Evolutionary conservation across 2,113 vertebrate genomes (phyloP).

Genomic region (Danio rerio): DNA sequence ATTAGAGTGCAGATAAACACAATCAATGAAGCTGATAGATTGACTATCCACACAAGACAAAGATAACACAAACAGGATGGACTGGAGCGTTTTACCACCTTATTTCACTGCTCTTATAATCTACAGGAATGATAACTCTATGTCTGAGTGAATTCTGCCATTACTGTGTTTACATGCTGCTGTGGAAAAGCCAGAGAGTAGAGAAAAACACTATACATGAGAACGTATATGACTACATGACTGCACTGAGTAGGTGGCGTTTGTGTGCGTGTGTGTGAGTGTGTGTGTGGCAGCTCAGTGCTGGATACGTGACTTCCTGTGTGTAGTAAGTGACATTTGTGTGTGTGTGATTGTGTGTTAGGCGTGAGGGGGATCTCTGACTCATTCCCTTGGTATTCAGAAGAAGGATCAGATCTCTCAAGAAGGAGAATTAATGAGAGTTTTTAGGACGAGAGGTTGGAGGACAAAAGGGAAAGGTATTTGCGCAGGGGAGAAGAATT

Average conservation of each 20-base stretch:
- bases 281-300: constrained; percentile 22
- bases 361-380: constrained; percentile 37
- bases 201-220: constrained; percentile 8
- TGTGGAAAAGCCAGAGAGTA: constrained; percentile 43
- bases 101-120: constrained; percentile 2
- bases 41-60: constrained; percentile 61
- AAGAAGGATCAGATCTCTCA: constrained; percentile 37
- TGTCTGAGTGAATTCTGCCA: constrained; percentile 38
- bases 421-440: constrained; percentile 47
- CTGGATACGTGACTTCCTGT: constrained; percentile 44
- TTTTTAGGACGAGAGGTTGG: constrained; percentile 40
- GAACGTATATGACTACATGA: constrained; percentile 20
- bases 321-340: constrained; percentile 33
- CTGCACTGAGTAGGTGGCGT: constrained; percentile 22
- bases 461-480: constrained; percentile 21
- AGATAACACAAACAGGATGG: constrained; percentile 9
- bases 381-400: constrained; percentile 45
- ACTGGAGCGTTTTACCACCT: not conserved
- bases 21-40: constrained; percentile 69
- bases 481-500: constrained; percentile 1
- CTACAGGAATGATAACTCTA: constrained; percentile 51
- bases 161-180: constrained; percentile 31
- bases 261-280: constrained; percentile 30
- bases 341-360: constrained; percentile 38
- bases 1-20: constrained; percentile 67